phyloP scores from a whole-genome alignment of 2,888 invertebrate species.

The Drosophila cyrtoloma region DNA sequence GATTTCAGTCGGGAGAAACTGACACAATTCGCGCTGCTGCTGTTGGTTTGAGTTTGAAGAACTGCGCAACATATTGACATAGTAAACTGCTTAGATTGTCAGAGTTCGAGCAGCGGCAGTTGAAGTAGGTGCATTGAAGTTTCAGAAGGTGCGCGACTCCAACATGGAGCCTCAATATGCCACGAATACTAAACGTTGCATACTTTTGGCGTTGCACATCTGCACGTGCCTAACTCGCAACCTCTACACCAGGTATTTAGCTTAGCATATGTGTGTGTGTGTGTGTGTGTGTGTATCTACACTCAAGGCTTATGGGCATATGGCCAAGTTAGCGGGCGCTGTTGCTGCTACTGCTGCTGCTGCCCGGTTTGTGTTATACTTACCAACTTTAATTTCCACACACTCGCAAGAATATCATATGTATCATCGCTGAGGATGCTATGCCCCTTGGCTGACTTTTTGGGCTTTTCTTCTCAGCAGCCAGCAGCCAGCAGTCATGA shows the following conservation, averaged over 20 bases:
- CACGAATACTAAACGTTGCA: slow-evolving; percentile 54
- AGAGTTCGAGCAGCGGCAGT: slow-evolving; percentile 69
- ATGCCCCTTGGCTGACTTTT: slow-evolving; percentile 35
- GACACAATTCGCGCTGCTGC: slow-evolving; percentile 29
- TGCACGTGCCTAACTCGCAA: slow-evolving; percentile 34
- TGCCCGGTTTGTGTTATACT: slow-evolving; percentile 36
- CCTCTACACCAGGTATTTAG: slow-evolving; percentile 4
- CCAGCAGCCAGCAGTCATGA: slow-evolving; percentile 27
- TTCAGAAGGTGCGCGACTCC: slow-evolving; percentile 58
- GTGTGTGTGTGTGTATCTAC: slow-evolving; percentile 24
- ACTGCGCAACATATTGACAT: slow-evolving; percentile 74
- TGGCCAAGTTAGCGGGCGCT: slow-evolving; percentile 44
- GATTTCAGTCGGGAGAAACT: slow-evolving; percentile 37
- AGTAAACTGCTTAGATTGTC: slow-evolving; percentile 80
- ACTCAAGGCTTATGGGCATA: slow-evolving; percentile 12
- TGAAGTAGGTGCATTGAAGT: slow-evolving; percentile 68
- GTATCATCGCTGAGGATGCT: slow-evolving; percentile 46
- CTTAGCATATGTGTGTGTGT: slow-evolving; percentile 8
- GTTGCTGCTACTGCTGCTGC: slow-evolving; percentile 25
- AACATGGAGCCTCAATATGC: slow-evolving; percentile 59
- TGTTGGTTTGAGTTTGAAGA: slow-evolving; percentile 26
- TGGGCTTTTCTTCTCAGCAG: slow-evolving; percentile 42
- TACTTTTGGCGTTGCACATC: slow-evolving; percentile 51
- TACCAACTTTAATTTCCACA: slow-evolving; percentile 44
- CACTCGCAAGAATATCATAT: slow-evolving; percentile 6